These are phyloP conservation scores for Pterocles orientalis DNA, from an alignment of 2,113 vertebrate genomes.

Conservation along the genomic window DNA sequence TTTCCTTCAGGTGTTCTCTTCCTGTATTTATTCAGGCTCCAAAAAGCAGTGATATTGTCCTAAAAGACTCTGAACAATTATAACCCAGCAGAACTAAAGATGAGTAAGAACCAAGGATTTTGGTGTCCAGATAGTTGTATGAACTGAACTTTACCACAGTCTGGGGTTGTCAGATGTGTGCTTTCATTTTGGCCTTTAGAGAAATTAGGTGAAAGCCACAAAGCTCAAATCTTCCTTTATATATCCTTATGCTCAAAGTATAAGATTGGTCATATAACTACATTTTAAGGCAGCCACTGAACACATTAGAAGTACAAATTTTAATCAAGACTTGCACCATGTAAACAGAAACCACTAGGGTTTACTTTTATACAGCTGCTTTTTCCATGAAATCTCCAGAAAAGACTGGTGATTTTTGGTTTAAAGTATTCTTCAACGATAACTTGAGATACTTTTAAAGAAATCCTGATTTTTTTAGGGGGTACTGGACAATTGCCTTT, in stretches of 20 bases:
- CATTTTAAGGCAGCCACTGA: background rate
- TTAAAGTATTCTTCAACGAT: background rate
- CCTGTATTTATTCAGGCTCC: background rate
- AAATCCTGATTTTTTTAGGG: background rate
- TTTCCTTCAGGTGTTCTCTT: background rate
- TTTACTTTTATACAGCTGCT: background rate
- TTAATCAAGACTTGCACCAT: background rate
- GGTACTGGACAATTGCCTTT: background rate
- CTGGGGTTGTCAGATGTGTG: background rate
- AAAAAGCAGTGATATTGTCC: background rate
- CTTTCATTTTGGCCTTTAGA: background rate
- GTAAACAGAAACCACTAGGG: background rate
- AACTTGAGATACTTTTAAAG: background rate
- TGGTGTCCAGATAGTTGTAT: background rate
- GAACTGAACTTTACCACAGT: accelerated
- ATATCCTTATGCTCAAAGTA: background rate
- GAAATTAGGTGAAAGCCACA: background rate
- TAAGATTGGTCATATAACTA: background rate
- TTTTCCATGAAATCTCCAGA: background rate
- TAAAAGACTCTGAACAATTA: background rate
- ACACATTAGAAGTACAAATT: background rate
- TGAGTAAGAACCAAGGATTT: background rate
- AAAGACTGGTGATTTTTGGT: background rate
- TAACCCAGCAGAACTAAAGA: background rate
- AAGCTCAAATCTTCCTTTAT: background rate